Evolutionary conservation across 2,797 vertebrate genomes (phyloP).

Genomic region (Tarsius wallacei): DNA sequence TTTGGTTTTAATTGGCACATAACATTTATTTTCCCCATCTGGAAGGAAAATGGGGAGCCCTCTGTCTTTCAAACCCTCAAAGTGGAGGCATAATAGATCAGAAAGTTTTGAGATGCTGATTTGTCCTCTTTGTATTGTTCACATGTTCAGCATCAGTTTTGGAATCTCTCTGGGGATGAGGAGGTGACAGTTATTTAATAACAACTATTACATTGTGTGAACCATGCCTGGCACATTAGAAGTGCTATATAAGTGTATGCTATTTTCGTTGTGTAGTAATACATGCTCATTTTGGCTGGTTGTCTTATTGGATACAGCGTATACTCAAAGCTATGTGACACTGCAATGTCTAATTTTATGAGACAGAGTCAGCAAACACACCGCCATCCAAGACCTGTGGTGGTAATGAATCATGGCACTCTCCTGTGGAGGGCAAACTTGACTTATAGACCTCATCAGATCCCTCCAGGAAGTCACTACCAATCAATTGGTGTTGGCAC

Average conservation of each 20-base stretch:
- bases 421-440: background rate
- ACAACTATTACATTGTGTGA: background rate
- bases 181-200: background rate
- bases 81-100: background rate
- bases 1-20: conserved; percentile 57
- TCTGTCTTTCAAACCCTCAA: conserved; percentile 21
- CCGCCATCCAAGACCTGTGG: background rate
- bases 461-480: background rate
- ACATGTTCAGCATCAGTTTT: conserved; percentile 42
- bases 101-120: background rate
- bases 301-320: background rate
- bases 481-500: background rate
- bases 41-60: background rate
- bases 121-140: background rate
- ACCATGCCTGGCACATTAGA: background rate
- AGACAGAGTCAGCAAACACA: background rate
- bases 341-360: background rate
- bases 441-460: background rate
- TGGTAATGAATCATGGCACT: background rate
- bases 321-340: background rate
- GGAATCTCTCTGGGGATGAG: background rate
- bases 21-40: conserved; percentile 60
- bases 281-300: background rate
- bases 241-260: background rate
- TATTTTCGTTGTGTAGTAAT: background rate